Evolutionary conservation across 1,140 invertebrate species (phyloP), one percentile per base, ranked within the genome.

Genomic region (Bilobella aurantiaca): DNA sequence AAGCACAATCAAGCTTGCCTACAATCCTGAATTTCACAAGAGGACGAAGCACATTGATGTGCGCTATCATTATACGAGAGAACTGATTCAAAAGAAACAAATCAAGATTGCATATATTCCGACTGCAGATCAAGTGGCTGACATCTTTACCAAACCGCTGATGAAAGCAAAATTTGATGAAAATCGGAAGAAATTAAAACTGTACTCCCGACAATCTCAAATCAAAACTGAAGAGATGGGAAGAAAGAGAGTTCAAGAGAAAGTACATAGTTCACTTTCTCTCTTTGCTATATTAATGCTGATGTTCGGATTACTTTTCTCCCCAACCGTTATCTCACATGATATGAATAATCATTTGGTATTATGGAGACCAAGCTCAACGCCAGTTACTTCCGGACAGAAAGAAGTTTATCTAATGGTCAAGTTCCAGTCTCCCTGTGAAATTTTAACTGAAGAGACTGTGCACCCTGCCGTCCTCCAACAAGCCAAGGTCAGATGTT

Each of bases 41-140:
- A 68, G 77, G 58, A 75, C 77, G 0, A 77, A 78, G 63, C 76
- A 77, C 60, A 79, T 78, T 42, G 65, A 75, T 30, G 74, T 77
- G 5, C 73, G 74, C 42, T 73, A 76, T 64, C 75, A 75, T 64
- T 77, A 77, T 59, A 74, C 78, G 42, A 53, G 76, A 49, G 73
- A 76, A 65, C 67, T 74, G 46, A 68, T 75, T 8, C 58, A 66
- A 23, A 69, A 73, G 65, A 62, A 67, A 62, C 70, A 66, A 65
- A 63, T 76, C 58, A 63, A 53, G 49, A 64, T 73, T 64, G 31
- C 58, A 57, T 66, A 75, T 57, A 69, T 74, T 42, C 64, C 68
- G 25, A 75, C 72, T 16, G 64, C 75, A 56, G 27, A 76, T 3
- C 73, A 77, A 63, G 12, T 73, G 18, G 75, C 76, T 29, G 75